Conservation (phyloP, 2,888 invertebrate genomes). For the Fragum fragum region DNA sequence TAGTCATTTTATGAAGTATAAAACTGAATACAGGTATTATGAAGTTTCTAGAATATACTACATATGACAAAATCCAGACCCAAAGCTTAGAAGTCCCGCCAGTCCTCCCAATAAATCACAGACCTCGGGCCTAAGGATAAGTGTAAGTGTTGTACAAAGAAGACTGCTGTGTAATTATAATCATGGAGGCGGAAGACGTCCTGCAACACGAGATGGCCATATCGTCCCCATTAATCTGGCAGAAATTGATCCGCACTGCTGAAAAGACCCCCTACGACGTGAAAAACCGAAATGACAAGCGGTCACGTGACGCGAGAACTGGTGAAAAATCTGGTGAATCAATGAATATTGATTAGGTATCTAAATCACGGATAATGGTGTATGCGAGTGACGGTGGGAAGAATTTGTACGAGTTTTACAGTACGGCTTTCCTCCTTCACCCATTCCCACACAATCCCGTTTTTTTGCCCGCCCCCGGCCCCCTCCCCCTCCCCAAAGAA, state of each 20-base stretch:
- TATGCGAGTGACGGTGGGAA: neutral
- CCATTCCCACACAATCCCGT: too few relatives aligned
- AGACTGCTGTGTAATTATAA: neutral
- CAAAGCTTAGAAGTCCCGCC: too few relatives aligned
- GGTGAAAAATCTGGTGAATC: constrained; percentile 21
- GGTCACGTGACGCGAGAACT: constrained; percentile 19
- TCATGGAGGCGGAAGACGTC: neutral
- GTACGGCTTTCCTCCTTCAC: too few relatives aligned
- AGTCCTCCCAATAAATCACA: too few relatives aligned
- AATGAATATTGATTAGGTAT: constrained; percentile 24
- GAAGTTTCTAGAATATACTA: too few relatives aligned
- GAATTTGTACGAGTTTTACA: neutral
- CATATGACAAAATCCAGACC: too few relatives aligned
- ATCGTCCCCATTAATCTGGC: constrained; percentile 15
- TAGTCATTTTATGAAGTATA: too few relatives aligned
- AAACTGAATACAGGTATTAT: too few relatives aligned
- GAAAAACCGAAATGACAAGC: neutral
- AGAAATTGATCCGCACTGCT: constrained; percentile 4
- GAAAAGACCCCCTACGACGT: constrained; percentile 8
- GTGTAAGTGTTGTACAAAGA: neutral
- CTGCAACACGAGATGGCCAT: neutral
- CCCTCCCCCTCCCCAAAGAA: too few relatives aligned
- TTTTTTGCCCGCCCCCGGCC: too few relatives aligned
- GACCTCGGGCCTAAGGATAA: too few relatives aligned
- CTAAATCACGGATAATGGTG: constrained; percentile 21